phyloP scores from a whole-genome alignment of 2,888 invertebrate genomes.

The Standfussiana lucernea region DNA sequence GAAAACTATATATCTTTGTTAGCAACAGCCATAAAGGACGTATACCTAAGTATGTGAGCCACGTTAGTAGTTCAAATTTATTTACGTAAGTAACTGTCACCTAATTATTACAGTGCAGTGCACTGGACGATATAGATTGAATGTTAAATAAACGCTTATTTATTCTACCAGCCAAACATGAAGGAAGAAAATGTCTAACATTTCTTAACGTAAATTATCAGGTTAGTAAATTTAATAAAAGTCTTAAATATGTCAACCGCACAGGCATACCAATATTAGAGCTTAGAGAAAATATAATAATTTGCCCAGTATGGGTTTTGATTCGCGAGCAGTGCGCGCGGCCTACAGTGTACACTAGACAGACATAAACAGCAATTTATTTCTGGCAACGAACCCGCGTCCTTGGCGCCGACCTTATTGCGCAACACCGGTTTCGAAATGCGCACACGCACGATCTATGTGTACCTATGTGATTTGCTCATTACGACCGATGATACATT shows the following conservation, averaged over 20 bases:
- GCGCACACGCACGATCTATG: conserved; percentile 81
- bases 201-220: conserved; percentile 6
- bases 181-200: background rate
- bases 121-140: conserved; percentile 8
- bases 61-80: conserved; percentile 28
- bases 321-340: conserved; percentile 60
- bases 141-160: conserved; percentile 18
- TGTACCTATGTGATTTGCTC: conserved; percentile 67
- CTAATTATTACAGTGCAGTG: conserved; percentile 9
- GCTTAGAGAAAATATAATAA: background rate
- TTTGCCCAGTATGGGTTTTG: conserved; percentile 40
- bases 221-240: background rate
- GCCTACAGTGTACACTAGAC: conserved; percentile 81
- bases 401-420: conserved; percentile 90
- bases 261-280: background rate
- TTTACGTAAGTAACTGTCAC: conserved; percentile 23
- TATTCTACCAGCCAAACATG: background rate
- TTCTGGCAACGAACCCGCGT: conserved; percentile 90
- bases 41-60: conserved; percentile 3
- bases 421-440: conserved; percentile 89
- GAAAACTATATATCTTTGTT: conserved; percentile 43
- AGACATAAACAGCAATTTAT: conserved; percentile 88
- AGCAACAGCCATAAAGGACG: conserved; percentile 22
- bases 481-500: conserved; percentile 66
- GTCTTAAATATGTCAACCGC: background rate